These are phyloP conservation scores for Microtus ochrogaster DNA, from an alignment of 2,113 vertebrate genomes.

Conservation along the genomic window DNA sequence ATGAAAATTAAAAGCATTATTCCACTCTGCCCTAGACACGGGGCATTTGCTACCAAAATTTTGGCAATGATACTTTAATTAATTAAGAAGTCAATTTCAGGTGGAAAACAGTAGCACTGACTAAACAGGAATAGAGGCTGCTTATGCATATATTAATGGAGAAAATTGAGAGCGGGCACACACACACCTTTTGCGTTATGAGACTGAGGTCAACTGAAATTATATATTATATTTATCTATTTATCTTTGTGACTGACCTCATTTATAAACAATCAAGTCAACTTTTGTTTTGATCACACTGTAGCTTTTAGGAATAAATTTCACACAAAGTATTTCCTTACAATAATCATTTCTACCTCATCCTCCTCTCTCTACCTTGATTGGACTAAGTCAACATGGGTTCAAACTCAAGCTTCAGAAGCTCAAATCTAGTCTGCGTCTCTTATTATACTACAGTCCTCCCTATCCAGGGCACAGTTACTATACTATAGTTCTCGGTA, in stretches of 20 bases:
- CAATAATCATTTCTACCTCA: slow-evolving; percentile 52
- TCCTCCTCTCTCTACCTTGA: slow-evolving; percentile 51
- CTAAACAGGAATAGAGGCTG: background rate
- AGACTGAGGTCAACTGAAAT: background rate
- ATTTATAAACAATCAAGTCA: slow-evolving; percentile 1
- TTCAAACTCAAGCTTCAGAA: background rate
- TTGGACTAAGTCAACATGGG: background rate
- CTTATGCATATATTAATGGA: background rate
- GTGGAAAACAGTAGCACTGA: background rate
- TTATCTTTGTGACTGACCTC: background rate
- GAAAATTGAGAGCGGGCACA: background rate
- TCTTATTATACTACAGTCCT: background rate
- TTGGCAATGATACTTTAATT: background rate
- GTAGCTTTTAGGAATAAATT: slow-evolving; percentile 51
- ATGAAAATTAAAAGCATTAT: background rate
- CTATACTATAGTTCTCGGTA: no score
- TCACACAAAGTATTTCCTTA: slow-evolving; percentile 48
- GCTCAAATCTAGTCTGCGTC: background rate
- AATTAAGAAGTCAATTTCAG: background rate
- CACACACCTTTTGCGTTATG: background rate
- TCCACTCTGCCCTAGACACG: background rate
- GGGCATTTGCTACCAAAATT: background rate
- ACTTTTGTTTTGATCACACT: background rate
- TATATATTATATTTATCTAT: background rate
- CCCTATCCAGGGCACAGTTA: background rate